Conservation (phyloP, 2,888 invertebrate species). For the Augochlorella aurata region DNA sequence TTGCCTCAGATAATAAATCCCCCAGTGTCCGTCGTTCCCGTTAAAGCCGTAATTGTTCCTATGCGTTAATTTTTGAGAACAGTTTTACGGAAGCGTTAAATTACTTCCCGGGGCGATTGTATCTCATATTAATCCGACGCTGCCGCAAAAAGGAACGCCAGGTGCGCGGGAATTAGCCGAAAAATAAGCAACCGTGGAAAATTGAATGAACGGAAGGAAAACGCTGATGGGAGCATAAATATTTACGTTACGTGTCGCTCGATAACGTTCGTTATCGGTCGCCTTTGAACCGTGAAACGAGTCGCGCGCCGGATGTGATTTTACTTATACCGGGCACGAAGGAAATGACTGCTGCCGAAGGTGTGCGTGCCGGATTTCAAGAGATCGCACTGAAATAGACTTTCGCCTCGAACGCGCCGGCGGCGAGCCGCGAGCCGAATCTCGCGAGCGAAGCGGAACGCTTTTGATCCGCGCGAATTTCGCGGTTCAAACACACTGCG, state of each 20-base stretch:
- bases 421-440: constrained; percentile 13
- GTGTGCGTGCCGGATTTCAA: constrained; percentile 54
- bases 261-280: constrained; percentile 71
- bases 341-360: constrained; percentile 33
- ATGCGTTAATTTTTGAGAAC: neutral
- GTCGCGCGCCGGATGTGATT: constrained; percentile 46
- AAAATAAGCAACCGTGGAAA: constrained; percentile 12
- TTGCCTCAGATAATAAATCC: neutral
- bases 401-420: constrained; percentile 4
- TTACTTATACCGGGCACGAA: constrained; percentile 27
- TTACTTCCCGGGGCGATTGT: neutral
- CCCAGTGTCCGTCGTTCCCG: neutral
- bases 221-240: constrained; percentile 71
- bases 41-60: neutral
- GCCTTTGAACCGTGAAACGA: constrained; percentile 59
- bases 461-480: constrained; percentile 50
- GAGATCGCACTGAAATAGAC: constrained; percentile 57
- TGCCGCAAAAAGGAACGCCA: constrained; percentile 41
- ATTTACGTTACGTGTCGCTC: constrained; percentile 70
- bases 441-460: neutral
- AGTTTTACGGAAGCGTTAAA: neutral
- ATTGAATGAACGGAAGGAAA: constrained; percentile 44
- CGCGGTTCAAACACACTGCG: constrained; percentile 11
- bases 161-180: neutral
- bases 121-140: constrained; percentile 17